Percentiles rank a stretch among this genome's conserved stretches.
phyloP scores from a whole-genome alignment of 53 echinoderm and acorn worm species.

The Echinometra lucunter region DNA sequence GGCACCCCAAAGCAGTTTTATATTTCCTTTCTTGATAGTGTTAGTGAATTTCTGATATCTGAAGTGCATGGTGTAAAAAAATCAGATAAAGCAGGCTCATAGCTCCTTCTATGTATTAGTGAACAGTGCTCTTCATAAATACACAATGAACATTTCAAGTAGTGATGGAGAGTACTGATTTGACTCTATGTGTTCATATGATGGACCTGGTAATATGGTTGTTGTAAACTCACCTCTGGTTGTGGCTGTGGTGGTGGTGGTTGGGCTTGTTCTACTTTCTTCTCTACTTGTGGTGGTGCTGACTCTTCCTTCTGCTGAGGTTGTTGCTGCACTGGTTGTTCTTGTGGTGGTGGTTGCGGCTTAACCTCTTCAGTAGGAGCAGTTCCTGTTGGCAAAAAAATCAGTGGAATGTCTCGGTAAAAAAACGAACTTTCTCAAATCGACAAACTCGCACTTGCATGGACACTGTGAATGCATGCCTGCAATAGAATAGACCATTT shows the following conservation, averaged over 20 bases:
- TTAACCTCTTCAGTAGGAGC: slow-evolving; percentile 75
- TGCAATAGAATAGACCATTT: not conserved
- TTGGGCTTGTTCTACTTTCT: slow-evolving; percentile 54
- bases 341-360: slow-evolving; percentile 89
- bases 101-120: not conserved
- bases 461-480: not conserved
- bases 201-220: not conserved
- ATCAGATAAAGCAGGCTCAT: not conserved
- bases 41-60: not conserved
- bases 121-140: not conserved
- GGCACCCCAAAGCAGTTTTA: not conserved
- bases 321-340: slow-evolving; percentile 76
- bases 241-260: slow-evolving; percentile 72
- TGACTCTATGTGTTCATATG: not conserved
- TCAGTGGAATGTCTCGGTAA: not conserved
- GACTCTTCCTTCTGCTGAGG: slow-evolving; percentile 68
- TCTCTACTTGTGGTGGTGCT: slow-evolving; percentile 51
- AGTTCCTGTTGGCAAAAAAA: slow-evolving; percentile 34
- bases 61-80: not conserved
- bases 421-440: not conserved
- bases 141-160: not conserved
- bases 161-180: not conserved
- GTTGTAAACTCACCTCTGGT: slow-evolving; percentile 32
- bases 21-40: not conserved
- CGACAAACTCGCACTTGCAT: not conserved